Base-by-base conservation (phyloP, 2,888 invertebrate species). In the Chloroclystis v-ata region DNA sequence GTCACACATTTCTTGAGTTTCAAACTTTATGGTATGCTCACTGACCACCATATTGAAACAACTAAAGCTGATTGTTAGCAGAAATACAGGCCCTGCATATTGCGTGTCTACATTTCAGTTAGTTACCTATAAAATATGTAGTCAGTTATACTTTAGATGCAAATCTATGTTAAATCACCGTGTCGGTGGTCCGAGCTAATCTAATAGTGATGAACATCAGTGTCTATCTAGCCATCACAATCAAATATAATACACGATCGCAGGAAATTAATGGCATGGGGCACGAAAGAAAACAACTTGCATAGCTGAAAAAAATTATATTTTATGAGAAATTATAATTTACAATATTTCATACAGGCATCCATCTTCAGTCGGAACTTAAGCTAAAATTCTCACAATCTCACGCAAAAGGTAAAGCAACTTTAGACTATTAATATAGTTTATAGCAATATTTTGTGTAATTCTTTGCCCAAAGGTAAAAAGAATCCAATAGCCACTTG, bases 321-420 rank as follows among this genome's bases (percentile, higher is more conserved):
- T 89, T 88, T 89, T 89, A 88, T 89, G 89, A 88, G 88, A 89
- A 89, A 89, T 89, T 85, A 89, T 89, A 89, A 89, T 89, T 88
- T 89, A 89, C 89, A 89, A 88, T 89, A 89, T 89, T 88, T 85
- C 85, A 86, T 85, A 82, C 88, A 87, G 81, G 82, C 89, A 89
- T 87, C 84, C 89, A 80, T 89, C 89, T 79, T 86, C 89, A 87
- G 85, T 85, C 89, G 86, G 82, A 87, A 88, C 89, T 89, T 89
- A 89, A 87, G 88, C 88, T 88, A 89, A 86, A 87, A 85, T 80
- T 79, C 82, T 86, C 85, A 87, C 87, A 89, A 86, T 87, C 87
- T 84, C 87, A 86, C 88, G 83, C 86, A 87, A 87, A 87, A 88
- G 82, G 85, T 87, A 89, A 89, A 89, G 89, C 89, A 89, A 89